Conservation (phyloP, 2,888 invertebrate species). For the Papilio demoleus region DNA sequence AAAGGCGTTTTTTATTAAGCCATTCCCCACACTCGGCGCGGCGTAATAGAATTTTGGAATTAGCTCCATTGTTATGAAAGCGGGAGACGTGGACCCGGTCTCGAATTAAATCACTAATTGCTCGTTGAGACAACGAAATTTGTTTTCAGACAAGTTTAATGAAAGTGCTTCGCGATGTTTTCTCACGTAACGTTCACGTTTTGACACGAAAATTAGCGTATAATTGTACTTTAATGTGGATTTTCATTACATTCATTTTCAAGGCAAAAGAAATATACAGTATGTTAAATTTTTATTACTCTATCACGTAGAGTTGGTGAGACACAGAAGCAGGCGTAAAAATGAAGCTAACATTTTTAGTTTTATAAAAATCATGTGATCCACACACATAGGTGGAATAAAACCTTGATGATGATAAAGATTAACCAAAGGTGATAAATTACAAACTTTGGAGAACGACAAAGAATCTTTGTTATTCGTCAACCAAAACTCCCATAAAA, state of each 20-base stretch:
- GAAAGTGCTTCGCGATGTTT: conserved; percentile 26
- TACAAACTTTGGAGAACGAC: too few species aligned
- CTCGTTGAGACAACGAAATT: conserved; percentile 39
- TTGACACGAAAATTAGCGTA: conserved; percentile 3
- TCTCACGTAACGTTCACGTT: conserved; percentile 10
- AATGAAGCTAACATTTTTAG: too few species aligned
- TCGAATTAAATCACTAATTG: conserved; percentile 44
- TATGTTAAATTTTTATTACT: too few species aligned
- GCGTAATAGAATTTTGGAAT: conserved; percentile 43
- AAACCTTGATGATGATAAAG: too few species aligned
- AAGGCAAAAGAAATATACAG: too few species aligned
- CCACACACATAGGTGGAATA: too few species aligned
- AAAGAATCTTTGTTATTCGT: too few species aligned
- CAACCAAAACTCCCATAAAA: too few species aligned
- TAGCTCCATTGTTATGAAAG: conserved; percentile 40
- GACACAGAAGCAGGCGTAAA: too few species aligned
- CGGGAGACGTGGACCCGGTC: conserved; percentile 37
- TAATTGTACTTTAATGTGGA: conserved; percentile 16
- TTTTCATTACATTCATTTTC: conserved; percentile 6
- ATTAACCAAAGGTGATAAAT: too few species aligned
- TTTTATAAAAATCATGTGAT: too few species aligned
- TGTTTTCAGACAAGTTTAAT: conserved; percentile 39
- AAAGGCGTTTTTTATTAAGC: conserved; percentile 14
- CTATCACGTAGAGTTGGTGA: too few species aligned
- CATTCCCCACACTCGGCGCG: conserved; percentile 20